Base-by-base conservation (phyloP, 2,797 vertebrate species). In the Holocentrus rufus region DNA sequence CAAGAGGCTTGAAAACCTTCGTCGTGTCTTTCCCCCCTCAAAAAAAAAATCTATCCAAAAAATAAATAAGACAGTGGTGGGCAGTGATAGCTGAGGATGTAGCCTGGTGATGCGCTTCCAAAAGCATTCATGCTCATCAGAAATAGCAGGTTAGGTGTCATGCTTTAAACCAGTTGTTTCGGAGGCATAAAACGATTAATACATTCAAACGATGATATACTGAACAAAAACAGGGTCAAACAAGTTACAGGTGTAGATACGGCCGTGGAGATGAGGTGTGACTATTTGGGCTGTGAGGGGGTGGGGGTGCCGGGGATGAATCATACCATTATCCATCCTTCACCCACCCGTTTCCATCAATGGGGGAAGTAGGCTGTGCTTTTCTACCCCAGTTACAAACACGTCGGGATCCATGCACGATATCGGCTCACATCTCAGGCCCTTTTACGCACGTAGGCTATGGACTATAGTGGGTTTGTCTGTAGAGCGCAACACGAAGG, bases 201-300 rank as follows among this genome's bases (percentile, higher is more conserved):
- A 55, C 2, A 34, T 70, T 44, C 56, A 76, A 77, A 81, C 46
- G 66, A 72, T 9, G 22, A 10, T 61, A 46, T 23, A 50, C 67
- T 67, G 84, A 85, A 82, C 77, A 72, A 71, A 86, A 90, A 88
- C 81, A 64, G 87, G 86, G 89, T 89, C 90, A 89, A 72, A 77
- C 72, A 77, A 57, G 86, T 90, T 89, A 86, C 91, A 92, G 88
- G 87, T 92, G 89, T 55, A 83, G 82, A 76, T 14, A 36, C 36
- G 72, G 61, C 65, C 47, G 64, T 15, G 74, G 77, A 72, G 85
- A 81, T 52, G 89, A 92, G 92, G 89, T 88, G 92, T 90, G 90
- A 90, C 85, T 72, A 77, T 1, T 50, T 47, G 15, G 17, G 54
- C 63, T 59, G 50, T 7, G 7, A 7, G 0, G 20, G 15, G 47